Base-by-base conservation (phyloP, 1,140 invertebrate genomes). In the Triops longicaudatus region DNA sequence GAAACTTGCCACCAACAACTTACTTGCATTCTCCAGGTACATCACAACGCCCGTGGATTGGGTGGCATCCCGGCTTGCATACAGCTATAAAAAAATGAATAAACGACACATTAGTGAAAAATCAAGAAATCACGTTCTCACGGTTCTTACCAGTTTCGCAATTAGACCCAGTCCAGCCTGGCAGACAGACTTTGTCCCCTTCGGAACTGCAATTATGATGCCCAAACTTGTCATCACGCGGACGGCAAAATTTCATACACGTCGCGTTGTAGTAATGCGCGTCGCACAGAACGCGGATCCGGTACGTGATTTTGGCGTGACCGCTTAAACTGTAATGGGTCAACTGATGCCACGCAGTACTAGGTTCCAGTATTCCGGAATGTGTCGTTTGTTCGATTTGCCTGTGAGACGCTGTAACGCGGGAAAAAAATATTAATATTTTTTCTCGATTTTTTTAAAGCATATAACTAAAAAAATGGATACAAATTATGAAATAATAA, bases 351-450 rank as follows among this genome's bases (percentile, higher is more conserved):
- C 95, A 96, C 83, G 92, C 92, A 72, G 89, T 87, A 80, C 92
- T 92, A 72, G 94, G 95, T 81, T 94, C 88, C 81, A 96, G 91
- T 83, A 96, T 93, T 79, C 94, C 93, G 76, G 92, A 95, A 87
- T 94, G 94, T 81, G 91, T 91, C 78, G 93, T 91, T 85, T 93
- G 90, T 83, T 95, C 94, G 83, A 96, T 95, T 81, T 95, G 87
- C 78, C 88, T 87, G 79, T 89, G 88, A 80, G 86, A 88, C 80
- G 87, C 89, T 88, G 84, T 73, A 85, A 85, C 76, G 80, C 80
- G 82, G 12, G 11, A 50, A 27, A 22, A 73, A 74, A 14, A n/a
- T 28, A 73, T 37, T 43, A 73, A 72, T 41, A 37, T 37, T 37
- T 37, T 37, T 37, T 37, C n/a, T n/a, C n/a, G n/a, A n/a, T n/a